These are phyloP conservation scores for Drosophila nr. fundita DNA, from an alignment of 2,888 invertebrate species.

Conservation along the genomic window DNA sequence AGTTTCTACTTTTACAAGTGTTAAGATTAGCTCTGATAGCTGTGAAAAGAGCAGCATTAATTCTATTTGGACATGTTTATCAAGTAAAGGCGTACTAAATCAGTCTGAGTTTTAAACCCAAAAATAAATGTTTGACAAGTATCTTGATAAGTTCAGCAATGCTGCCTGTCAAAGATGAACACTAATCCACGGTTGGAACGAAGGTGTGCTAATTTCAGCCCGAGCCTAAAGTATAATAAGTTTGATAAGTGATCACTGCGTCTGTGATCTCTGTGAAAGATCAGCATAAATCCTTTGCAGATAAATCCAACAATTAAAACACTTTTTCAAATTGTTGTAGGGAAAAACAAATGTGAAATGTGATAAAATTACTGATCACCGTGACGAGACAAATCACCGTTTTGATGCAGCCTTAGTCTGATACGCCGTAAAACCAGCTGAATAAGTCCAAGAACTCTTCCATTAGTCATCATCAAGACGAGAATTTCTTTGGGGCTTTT, in stretches of 20 bases:
- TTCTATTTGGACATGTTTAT: background rate
- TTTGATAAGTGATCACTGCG: constrained; percentile 4
- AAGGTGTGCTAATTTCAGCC: constrained; percentile 2
- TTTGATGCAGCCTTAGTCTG: constrained; percentile 52
- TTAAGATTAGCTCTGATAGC: background rate
- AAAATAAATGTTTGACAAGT: background rate
- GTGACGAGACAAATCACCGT: constrained; percentile 55
- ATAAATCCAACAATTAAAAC: constrained; percentile 44
- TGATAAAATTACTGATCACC: constrained; percentile 50
- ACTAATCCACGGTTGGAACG: constrained; percentile 2
- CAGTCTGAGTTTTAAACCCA: background rate
- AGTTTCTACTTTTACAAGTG: background rate
- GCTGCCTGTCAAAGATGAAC: background rate
- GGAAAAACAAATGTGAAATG: constrained; percentile 16
- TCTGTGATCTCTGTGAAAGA: constrained; percentile 4
- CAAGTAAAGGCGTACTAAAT: background rate
- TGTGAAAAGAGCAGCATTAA: background rate
- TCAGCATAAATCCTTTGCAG: constrained; percentile 22
- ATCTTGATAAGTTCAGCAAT: background rate
- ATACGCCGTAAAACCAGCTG: constrained; percentile 66
- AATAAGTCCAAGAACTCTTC: constrained; percentile 67
- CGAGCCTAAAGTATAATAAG: constrained; percentile 1
- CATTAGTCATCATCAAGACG: constrained; percentile 76
- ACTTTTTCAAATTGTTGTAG: constrained; percentile 8
- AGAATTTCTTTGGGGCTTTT: constrained; percentile 46